Conservation (phyloP, 2,888 invertebrate genomes). For the Agrochola circellaris region DNA sequence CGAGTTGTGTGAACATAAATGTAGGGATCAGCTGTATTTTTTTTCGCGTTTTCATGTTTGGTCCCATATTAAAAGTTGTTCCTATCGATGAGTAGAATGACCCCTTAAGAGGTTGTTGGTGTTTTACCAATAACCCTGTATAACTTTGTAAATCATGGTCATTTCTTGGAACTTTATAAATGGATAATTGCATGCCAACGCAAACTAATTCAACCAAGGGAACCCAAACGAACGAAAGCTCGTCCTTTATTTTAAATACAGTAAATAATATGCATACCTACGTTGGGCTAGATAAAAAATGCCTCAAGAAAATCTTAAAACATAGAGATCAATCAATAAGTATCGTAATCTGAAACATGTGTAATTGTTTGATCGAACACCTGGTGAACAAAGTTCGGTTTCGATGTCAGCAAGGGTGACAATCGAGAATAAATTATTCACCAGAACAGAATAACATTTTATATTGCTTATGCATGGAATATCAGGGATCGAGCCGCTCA, state of each 20-base stretch:
- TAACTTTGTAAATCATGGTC: constrained; percentile 5
- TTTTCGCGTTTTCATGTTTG: no score
- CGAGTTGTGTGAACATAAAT: no score
- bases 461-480: constrained; percentile 86
- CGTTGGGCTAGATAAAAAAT: not conserved
- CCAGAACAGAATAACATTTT: constrained; percentile 80
- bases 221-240: not conserved
- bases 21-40: no score
- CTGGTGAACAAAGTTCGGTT: constrained; percentile 76
- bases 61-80: no score
- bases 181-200: not conserved
- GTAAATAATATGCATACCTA: not conserved
- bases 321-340: constrained; percentile 64
- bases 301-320: not conserved
- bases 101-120: no score
- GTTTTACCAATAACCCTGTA: no score
- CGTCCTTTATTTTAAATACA: not conserved
- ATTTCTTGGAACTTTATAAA: not conserved
- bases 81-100: no score
- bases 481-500: constrained; percentile 77
- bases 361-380: constrained; percentile 81
- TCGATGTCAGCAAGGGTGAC: constrained; percentile 74
- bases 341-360: constrained; percentile 67
- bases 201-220: not conserved
- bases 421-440: constrained; percentile 87